Evolutionary conservation across 2,797 vertebrate species (phyloP).

Genomic region (Neoniphon sammara): DNA sequence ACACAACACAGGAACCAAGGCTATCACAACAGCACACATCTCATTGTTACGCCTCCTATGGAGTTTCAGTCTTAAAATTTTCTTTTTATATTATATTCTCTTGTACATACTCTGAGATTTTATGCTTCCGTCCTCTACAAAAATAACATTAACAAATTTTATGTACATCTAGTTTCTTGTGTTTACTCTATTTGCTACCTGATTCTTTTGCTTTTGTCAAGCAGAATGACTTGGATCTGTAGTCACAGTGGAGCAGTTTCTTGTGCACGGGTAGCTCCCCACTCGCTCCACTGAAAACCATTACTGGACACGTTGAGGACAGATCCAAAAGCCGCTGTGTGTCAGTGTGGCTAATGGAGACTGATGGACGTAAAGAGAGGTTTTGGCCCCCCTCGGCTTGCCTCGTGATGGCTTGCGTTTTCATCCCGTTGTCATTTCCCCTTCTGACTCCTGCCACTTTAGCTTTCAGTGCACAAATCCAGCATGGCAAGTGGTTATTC

Average conservation of each 20-base stretch:
- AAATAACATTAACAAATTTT: constrained; percentile 41
- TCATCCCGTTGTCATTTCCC: background rate
- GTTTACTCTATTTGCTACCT: constrained; percentile 27
- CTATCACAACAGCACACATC: constrained; percentile 21
- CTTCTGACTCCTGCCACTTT: background rate
- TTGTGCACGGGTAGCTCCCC: constrained; percentile 19
- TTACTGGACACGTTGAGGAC: background rate
- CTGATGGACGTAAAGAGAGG: background rate
- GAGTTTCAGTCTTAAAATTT: constrained; percentile 7
- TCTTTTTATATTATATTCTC: constrained; percentile 37
- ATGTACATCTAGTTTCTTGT: constrained; percentile 15
- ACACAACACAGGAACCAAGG: constrained; percentile 18
- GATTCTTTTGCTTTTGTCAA: constrained; percentile 29
- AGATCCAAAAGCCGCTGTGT: background rate
- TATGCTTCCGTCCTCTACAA: constrained; percentile 39
- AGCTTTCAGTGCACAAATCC: constrained; percentile 26
- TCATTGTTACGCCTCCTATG: background rate
- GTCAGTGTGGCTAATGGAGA: background rate
- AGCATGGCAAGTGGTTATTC: constrained; percentile 26
- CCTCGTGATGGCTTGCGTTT: background rate
- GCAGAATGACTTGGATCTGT: background rate
- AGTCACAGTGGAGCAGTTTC: constrained; percentile 9
- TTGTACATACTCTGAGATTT: constrained; percentile 22
- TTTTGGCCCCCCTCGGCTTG: background rate
- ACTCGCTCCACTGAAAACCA: background rate